These are phyloP conservation scores for Arrhamphus sclerolepis DNA, from an alignment of 2,797 vertebrate genomes.

Conservation along the genomic window DNA sequence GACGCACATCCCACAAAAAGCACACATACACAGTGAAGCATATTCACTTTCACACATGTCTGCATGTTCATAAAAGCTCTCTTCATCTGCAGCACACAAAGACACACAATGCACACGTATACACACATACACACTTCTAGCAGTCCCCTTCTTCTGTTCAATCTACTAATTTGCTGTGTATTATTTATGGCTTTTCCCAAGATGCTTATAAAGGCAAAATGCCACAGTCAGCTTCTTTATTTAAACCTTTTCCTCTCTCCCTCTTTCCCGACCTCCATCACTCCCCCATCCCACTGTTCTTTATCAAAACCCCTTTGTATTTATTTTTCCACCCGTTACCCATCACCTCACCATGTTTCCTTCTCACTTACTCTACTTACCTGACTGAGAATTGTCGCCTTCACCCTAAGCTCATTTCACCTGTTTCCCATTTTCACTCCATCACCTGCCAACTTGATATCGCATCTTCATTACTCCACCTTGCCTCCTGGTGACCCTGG, in stretches of 20 bases:
- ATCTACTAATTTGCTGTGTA: conserved; percentile 78
- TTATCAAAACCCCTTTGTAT: conserved; percentile 4
- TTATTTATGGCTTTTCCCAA: conserved; percentile 80
- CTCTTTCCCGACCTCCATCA: conserved; percentile 3
- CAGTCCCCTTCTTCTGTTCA: conserved; percentile 58
- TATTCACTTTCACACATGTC: not conserved
- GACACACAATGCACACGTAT: conserved; percentile 25
- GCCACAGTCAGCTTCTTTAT: conserved; percentile 67
- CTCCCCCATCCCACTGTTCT: conserved; percentile 8
- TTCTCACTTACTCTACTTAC: conserved; percentile 5
- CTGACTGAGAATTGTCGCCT: conserved; percentile 9
- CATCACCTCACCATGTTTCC: not conserved
- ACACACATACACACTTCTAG: conserved; percentile 27
- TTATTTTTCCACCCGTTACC: not conserved
- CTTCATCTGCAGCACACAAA: conserved; percentile 21
- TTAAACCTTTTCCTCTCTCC: conserved; percentile 13
- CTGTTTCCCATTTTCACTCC: conserved; percentile 14
- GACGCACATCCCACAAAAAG: not conserved
- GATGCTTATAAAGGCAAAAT: conserved; percentile 68
- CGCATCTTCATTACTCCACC: conserved; percentile 13
- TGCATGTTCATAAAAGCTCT: not conserved
- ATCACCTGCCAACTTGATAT: conserved; percentile 15
- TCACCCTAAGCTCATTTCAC: conserved; percentile 2
- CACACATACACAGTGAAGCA: not conserved
- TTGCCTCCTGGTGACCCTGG: not conserved